These are phyloP conservation scores for Onychomys leucogaster DNA, from an alignment of 2,797 vertebrate species.

Conservation along the genomic window DNA sequence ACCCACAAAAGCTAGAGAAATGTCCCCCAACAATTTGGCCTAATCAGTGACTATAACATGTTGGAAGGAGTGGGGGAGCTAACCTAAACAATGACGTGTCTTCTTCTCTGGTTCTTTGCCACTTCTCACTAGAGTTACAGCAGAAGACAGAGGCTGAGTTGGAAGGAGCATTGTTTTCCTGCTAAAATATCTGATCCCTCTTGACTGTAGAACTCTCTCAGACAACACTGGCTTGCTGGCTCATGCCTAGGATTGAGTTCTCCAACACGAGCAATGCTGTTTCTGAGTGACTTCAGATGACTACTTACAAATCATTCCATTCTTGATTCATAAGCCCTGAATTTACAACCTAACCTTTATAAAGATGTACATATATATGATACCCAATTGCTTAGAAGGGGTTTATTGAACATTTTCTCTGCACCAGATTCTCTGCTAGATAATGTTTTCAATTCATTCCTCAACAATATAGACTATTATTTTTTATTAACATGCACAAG, in stretches of 20 bases:
- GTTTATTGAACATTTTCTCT: neutral
- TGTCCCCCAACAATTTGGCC: neutral
- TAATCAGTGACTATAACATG: too few species aligned
- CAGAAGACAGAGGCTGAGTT: neutral
- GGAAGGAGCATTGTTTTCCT: neutral
- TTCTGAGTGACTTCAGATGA: neutral
- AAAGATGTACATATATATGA: neutral
- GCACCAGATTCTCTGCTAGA: neutral
- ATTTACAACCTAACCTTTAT: neutral
- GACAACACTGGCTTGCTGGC: neutral
- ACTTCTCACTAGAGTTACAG: neutral
- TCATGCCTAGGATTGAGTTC: neutral
- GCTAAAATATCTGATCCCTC: neutral
- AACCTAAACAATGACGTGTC: neutral
- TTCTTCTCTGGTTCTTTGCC: neutral
- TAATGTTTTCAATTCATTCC: neutral
- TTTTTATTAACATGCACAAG: neutral
- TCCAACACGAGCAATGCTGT: neutral
- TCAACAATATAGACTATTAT: conserved; percentile 13
- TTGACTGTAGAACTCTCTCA: neutral
- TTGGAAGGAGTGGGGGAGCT: neutral
- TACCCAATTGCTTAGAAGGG: neutral
- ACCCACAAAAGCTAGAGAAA: neutral
- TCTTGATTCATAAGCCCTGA: neutral
- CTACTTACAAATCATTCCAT: neutral